Evolutionary conservation across 1,140 invertebrate species (phyloP).

Genomic region (Temnothorax nylanderi): DNA sequence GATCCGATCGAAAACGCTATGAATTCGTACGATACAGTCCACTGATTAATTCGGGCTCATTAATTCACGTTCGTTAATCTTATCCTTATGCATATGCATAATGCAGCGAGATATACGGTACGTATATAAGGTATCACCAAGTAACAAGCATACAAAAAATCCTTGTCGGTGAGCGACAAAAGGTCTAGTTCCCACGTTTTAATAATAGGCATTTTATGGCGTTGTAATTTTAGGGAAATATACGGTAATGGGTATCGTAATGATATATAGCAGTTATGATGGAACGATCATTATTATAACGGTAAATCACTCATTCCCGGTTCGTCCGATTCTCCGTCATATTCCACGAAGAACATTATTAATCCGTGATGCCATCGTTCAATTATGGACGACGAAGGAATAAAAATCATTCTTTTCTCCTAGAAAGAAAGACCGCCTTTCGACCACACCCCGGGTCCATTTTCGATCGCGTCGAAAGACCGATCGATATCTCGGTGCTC

Average conservation of each 20-base stretch:
- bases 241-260: neutral
- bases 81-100: neutral
- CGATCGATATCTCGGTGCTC: slow-evolving; percentile 55
- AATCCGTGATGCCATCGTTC: neutral
- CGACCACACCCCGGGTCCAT: slow-evolving; percentile 67
- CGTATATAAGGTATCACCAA: neutral
- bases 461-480: slow-evolving; percentile 62
- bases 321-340: neutral
- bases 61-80: slow-evolving; percentile 27
- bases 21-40: neutral
- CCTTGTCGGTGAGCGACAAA: neutral
- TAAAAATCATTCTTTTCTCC: slow-evolving; percentile 5
- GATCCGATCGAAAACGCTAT: neutral
- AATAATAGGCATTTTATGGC: neutral
- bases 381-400: neutral
- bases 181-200: neutral
- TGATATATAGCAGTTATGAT: neutral
- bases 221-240: neutral
- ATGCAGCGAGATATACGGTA: neutral
- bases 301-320: neutral
- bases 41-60: slow-evolving; percentile 7
- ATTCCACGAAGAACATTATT: slow-evolving; percentile 15
- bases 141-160: neutral
- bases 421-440: neutral
- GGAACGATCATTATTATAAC: neutral